Base-by-base conservation (phyloP, 1,140 invertebrate species). In the Potamilus streckersoni region DNA sequence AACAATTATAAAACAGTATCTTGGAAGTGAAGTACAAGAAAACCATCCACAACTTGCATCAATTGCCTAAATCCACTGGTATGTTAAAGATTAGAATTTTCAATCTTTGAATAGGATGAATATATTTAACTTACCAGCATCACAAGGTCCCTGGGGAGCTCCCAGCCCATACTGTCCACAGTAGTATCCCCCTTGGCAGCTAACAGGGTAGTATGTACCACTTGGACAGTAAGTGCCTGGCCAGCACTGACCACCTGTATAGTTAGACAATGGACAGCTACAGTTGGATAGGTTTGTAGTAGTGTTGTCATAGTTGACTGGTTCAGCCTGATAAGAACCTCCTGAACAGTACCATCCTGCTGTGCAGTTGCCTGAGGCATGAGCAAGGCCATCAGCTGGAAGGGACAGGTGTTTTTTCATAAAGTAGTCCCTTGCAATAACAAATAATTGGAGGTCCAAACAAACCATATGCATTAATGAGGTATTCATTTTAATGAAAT, bases 291-390 rank as follows among this genome's bases (percentile, higher is more conserved):
- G 76, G 60, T 74, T 74, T 17, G 84, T 86, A 8, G 38, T 49
- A 3, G 82, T 73, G 66, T 86, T 86, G 61, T 68, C 71, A 12
- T 70, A 69, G 14, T 73, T 70, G 16, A 79, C 73, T 12, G 87
- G 87, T 66, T 83, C 72, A 3, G 81, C 73, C 76, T 83, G 82
- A 63, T 72, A 82, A 8, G 87, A 85, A 2, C 78, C 78, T n/a
- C 86, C 84, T n/a, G 86, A 83, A 69, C 87, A 89, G 78, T 88
- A 89, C 83, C 84, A 89, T 6, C 87, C 87, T 56, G 79, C 81
- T 19, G 79, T 79, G 72, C 87, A 89, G 70, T 86, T 84, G 64
- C 86, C 87, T 64, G 81, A 82, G 0, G 87, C 80, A 15, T 60
- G 64, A 59, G 76, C 58, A 57, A 87, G 62, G 19, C 87, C 87